phyloP scores from a whole-genome alignment of 2,113 vertebrate genomes.

The Ailuropoda melanoleuca region DNA sequence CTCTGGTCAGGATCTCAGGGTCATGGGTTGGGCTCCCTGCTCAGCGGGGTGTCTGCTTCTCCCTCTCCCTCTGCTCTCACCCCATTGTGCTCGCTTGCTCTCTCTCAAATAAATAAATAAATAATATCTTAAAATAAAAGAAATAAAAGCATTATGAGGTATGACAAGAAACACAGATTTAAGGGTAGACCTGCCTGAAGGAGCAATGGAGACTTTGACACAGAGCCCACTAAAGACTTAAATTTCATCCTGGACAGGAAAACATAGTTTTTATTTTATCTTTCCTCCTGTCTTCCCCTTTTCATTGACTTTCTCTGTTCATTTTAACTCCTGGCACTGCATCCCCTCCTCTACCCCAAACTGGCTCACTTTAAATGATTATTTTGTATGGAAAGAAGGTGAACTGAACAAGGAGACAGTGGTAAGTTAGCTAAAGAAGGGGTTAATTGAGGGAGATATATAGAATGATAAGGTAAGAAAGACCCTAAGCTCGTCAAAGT shows the following conservation, averaged over 20 bases:
- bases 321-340: background rate
- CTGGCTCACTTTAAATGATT: background rate
- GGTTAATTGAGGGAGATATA: background rate
- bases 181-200: background rate
- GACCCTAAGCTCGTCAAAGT: background rate
- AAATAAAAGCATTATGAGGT: background rate
- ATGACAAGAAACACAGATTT: background rate
- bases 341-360: conserved; percentile 31
- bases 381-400: background rate
- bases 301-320: background rate
- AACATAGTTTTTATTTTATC: background rate
- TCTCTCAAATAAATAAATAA: background rate
- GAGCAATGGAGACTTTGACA: background rate
- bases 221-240: background rate
- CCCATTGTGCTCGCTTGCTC: background rate
- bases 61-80: background rate
- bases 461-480: background rate
- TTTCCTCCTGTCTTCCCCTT: background rate
- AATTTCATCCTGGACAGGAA: background rate
- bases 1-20: background rate
- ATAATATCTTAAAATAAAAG: conserved; percentile 6
- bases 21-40: background rate
- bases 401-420: background rate
- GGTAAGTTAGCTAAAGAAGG: background rate
- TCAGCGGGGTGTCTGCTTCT: background rate